Percentiles rank a stretch among this genome's conserved stretches.
Conservation (phyloP, 2,888 invertebrate genomes). For the Agapetus fuscipes region DNA sequence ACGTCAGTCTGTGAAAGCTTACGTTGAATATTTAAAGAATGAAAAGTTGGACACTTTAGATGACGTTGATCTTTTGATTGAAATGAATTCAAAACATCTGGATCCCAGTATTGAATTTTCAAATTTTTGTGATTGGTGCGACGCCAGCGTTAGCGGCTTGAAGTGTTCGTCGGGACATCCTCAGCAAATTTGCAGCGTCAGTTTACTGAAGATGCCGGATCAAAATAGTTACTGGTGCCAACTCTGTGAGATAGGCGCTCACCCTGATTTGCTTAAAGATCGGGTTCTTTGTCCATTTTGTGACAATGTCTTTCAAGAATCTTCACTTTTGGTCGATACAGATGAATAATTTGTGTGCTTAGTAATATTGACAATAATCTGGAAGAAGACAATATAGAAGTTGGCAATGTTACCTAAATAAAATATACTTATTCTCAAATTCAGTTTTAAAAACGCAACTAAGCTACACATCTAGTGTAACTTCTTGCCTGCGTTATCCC, state of each 20-base stretch:
- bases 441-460: neutral
- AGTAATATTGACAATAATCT: neutral
- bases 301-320: too few species aligned
- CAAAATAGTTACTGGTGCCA: constrained; percentile 3
- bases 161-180: constrained; percentile 11
- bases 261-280: constrained; percentile 1
- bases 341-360: too few species aligned
- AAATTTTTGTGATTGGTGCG: constrained; percentile 13
- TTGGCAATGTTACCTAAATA: neutral
- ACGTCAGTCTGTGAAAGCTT: neutral
- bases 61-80: neutral
- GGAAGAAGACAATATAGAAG: neutral
- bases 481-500: too few species aligned
- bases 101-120: neutral
- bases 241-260: constrained; percentile 3
- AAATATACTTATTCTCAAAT: neutral
- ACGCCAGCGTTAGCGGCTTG: constrained; percentile 2
- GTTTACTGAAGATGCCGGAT: constrained; percentile 4
- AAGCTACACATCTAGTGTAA: too few species aligned
- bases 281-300: constrained; percentile 11
- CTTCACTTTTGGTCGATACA: too few species aligned
- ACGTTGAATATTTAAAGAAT: neutral
- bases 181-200: constrained; percentile 12
- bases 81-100: neutral
- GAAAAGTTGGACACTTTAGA: neutral